Base-by-base conservation (phyloP, 2,113 vertebrate species). In the Brachyhypopomus gauderio region DNA sequence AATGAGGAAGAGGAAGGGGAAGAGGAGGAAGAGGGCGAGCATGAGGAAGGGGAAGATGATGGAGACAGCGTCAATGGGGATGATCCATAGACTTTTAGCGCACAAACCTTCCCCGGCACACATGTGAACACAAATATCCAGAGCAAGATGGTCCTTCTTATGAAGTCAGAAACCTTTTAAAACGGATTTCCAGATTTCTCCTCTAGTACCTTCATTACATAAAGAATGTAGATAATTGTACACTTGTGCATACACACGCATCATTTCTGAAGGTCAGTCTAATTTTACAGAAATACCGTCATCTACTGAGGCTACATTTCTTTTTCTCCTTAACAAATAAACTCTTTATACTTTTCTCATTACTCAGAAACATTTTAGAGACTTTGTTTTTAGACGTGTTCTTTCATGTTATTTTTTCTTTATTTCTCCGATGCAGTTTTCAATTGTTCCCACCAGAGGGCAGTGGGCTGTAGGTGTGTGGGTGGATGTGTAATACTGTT, bases 61-160 rank as follows among this genome's bases (percentile, higher is more conserved):
- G 84, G 81, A 0, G 84, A 85, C 81, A 85, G 84, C 30, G 14
- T 85, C n/a, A 85, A 85, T 25, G 84, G 84, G 1, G 84, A 85
- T 0, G 77, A 85, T 74, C 74, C 81, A 6, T 85, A 85, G 56
- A 55, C 17, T 25, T 12, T 38, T 52, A 38, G 38, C 8, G 8
- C 22, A 0, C 20, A 11, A 22, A 52, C 16, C 19, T 52, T 0
- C 45, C 71, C 7, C 38, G 22, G 20, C 8, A 70, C 58, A 52
- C 59, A 59, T 14, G 45, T 14, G 3, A 45, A 67, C 17, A 80
- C 56, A 41, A 11, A 12, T 77, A 64, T 66, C 27, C 27, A n/a
- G 27, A 66, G 25, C 63, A 34, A n/a, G 14, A 14, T 52, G 45
- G 8, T 52, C 12, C 12, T 52, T 52, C 45, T 52, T 14, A 1